A percentile compares a stretch with the other conserved stretches of the same genome.
Conservation (phyloP, 2,888 invertebrate species). For the Erynnis tages region DNA sequence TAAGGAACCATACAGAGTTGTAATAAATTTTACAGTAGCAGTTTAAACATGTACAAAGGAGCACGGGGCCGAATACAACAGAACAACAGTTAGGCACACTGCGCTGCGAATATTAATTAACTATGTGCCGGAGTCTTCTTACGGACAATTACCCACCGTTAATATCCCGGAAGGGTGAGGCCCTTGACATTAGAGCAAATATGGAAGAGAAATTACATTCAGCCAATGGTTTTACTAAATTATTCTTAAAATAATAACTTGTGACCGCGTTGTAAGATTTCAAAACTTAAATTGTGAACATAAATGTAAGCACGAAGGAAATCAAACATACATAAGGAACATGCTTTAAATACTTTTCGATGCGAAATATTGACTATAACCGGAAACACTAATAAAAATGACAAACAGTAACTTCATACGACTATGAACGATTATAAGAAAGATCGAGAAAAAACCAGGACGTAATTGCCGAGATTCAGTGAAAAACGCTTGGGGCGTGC, state of each 20-base stretch:
- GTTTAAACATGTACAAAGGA: slow-evolving; percentile 10
- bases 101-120: slow-evolving; percentile 17
- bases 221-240: too few species aligned
- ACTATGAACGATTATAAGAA: too few species aligned
- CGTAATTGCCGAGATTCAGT: neutral
- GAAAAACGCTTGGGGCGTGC: slow-evolving; percentile 10
- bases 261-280: too few species aligned
- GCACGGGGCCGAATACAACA: slow-evolving; percentile 12
- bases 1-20: neutral
- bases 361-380: too few species aligned
- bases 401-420: too few species aligned
- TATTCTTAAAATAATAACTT: too few species aligned
- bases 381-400: too few species aligned
- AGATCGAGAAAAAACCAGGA: neutral
- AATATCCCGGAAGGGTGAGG: slow-evolving; percentile 4
- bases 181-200: neutral
- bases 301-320: too few species aligned
- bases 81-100: slow-evolving; percentile 18
- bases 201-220: neutral
- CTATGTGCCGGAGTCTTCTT: neutral
- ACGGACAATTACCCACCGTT: slow-evolving; percentile 1
- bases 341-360: too few species aligned
- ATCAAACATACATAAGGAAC: too few species aligned
- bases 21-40: slow-evolving; percentile 17
- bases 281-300: too few species aligned